phyloP scores from a whole-genome alignment of 2,888 invertebrate species.

The Meghimatium bilineatum region DNA sequence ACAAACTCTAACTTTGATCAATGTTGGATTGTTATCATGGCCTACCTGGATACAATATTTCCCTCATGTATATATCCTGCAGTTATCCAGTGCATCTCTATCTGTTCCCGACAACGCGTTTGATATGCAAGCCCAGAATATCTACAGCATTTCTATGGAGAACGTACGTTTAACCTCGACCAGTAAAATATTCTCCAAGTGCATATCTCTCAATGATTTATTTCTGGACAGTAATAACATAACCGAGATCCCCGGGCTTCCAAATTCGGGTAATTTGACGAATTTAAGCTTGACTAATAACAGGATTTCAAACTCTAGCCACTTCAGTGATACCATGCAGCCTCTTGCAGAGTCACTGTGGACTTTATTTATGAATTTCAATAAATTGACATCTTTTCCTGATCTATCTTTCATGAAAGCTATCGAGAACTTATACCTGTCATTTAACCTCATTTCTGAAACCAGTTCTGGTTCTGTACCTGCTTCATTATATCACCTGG shows the following conservation, averaged over 20 bases:
- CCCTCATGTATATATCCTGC: background rate
- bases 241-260: background rate
- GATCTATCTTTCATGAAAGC: background rate
- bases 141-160: background rate
- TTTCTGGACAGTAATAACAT: slow-evolving; percentile 7
- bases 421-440: background rate
- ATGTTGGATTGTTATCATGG: background rate
- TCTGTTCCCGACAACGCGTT: slow-evolving; percentile 1
- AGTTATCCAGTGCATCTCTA: background rate
- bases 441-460: background rate
- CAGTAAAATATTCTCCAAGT: background rate
- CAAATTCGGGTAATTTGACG: background rate
- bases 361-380: background rate
- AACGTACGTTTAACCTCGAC: background rate
- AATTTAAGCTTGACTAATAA: background rate
- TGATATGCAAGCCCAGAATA: background rate
- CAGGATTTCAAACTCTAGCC: background rate
- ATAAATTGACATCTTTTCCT: background rate
- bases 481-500: background rate
- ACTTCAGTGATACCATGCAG: background rate
- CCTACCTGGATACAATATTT: background rate
- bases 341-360: background rate
- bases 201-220: background rate
- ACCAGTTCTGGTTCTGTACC: background rate
- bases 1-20: background rate